Evolutionary conservation across 2,888 invertebrate species (phyloP).

Genomic region (Drosophila pegasa): DNA sequence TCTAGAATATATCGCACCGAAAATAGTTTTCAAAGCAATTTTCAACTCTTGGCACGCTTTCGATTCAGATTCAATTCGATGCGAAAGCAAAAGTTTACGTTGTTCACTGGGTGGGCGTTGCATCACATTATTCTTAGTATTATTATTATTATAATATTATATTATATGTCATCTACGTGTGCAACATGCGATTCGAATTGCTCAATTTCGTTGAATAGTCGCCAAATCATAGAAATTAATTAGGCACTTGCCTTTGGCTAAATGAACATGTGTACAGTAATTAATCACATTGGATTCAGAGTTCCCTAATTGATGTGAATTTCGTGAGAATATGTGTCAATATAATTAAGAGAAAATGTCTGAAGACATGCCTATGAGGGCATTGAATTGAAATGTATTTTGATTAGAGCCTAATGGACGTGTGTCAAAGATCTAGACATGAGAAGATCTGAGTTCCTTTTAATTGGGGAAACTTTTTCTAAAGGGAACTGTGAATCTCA

Average conservation of each 20-base stretch:
- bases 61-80: background rate
- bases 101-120: constrained; percentile 26
- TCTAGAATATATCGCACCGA: constrained; percentile 15
- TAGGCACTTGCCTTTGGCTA: constrained; percentile 40
- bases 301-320: constrained; percentile 26
- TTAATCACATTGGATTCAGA: constrained; percentile 44
- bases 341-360: constrained; percentile 3
- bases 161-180: constrained; percentile 3
- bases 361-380: background rate
- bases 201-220: constrained; percentile 34
- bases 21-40: constrained; percentile 34
- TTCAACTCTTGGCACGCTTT: constrained; percentile 52
- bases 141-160: background rate
- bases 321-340: background rate
- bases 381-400: constrained; percentile 1
- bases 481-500: background rate
- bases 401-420: background rate
- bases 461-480: background rate
- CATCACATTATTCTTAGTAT: background rate
- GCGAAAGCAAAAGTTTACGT: constrained; percentile 45
- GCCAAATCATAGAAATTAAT: constrained; percentile 35
- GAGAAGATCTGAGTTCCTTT: background rate
- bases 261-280: constrained; percentile 48
- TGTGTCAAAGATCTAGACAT: constrained; percentile 1
- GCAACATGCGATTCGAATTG: constrained; percentile 43